Conservation (phyloP, 2,888 invertebrate species). For the Sinohyriopsis cumingii region DNA sequence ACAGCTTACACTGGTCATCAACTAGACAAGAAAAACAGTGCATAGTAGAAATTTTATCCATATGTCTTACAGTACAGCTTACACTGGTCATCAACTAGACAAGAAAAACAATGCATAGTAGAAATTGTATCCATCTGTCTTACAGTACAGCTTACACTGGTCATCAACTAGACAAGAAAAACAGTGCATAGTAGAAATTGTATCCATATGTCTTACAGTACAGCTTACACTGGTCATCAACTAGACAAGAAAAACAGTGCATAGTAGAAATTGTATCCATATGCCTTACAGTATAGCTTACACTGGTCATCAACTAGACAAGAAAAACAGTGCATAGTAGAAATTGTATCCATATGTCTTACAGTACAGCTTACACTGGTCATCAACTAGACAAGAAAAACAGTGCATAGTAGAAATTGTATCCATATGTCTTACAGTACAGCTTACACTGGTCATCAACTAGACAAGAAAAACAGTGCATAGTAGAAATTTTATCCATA, state of each 20-base stretch:
- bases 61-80: slow-evolving; percentile 96
- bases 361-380: slow-evolving; percentile 95
- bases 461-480: slow-evolving; percentile 19
- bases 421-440: too few species aligned
- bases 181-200: too few species aligned
- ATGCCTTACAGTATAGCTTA: slow-evolving; percentile 96
- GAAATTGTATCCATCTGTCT: too few species aligned
- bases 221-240: slow-evolving; percentile 80
- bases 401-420: too few species aligned
- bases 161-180: slow-evolving; percentile 78
- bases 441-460: slow-evolving; percentile 69
- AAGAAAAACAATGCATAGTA: background rate
- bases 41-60: slow-evolving; percentile 89
- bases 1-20: slow-evolving; percentile 92
- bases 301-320: slow-evolving; percentile 89
- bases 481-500: too few species aligned
- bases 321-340: slow-evolving; percentile 87
- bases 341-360: slow-evolving; percentile 94
- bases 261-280: slow-evolving; percentile 92
- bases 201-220: too few species aligned
- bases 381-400: slow-evolving; percentile 76
- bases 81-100: slow-evolving; percentile 85
- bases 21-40: too few species aligned
- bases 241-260: slow-evolving; percentile 84
- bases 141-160: slow-evolving; percentile 74